phyloP scores from a whole-genome alignment of 2,113 vertebrate genomes.

The Ploceus nigricollis region DNA sequence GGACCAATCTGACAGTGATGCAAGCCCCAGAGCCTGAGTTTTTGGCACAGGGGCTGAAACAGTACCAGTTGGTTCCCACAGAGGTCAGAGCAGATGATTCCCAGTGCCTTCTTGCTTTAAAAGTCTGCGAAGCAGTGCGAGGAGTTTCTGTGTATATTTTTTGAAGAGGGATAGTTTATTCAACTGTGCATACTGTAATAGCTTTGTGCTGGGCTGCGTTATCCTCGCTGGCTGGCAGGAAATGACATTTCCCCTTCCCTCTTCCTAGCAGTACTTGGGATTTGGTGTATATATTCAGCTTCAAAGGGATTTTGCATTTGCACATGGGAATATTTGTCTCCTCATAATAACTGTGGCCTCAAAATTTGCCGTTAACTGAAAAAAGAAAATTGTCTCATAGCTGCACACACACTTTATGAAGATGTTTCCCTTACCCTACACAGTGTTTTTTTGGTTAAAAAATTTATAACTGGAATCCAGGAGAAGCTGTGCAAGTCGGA shows the following conservation, averaged over 20 bases:
- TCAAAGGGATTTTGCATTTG: neutral
- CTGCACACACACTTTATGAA: neutral
- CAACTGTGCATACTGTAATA: neutral
- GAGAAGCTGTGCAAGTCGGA: neutral
- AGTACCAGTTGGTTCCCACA: neutral
- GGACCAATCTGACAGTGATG: fast-evolving
- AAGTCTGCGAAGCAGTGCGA: neutral
- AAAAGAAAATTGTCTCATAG: neutral
- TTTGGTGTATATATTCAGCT: neutral
- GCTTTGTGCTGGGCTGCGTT: neutral
- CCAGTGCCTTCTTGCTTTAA: neutral
- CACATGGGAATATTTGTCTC: neutral
- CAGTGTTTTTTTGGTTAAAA: neutral
- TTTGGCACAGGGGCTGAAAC: neutral
- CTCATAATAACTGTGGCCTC: neutral
- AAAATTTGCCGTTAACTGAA: neutral
- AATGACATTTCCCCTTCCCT: neutral
- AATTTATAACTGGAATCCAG: neutral
- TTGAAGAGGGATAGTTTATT: neutral
- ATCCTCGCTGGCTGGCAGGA: neutral
- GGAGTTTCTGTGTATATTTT: neutral
- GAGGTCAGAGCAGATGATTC: neutral
- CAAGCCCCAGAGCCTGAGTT: neutral
- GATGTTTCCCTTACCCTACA: neutral
- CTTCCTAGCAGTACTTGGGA: neutral